Percentiles rank a stretch among this genome's conserved stretches.
Conservation (phyloP, 2,797 vertebrate genomes). For the Anolis apletophallus region DNA sequence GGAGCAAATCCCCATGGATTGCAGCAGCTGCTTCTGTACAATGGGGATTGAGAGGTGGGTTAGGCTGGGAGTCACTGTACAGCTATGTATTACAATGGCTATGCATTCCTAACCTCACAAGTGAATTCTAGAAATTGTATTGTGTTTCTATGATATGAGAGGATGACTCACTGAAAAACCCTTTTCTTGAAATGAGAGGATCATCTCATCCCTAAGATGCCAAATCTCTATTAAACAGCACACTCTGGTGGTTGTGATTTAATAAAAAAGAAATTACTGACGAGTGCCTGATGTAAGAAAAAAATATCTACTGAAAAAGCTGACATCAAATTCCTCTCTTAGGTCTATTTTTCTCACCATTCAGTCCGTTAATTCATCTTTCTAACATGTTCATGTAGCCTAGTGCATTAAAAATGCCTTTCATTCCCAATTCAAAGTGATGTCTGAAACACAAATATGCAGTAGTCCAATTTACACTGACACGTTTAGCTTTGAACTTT, state of each 20-base stretch:
- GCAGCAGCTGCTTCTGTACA: too few relatives aligned
- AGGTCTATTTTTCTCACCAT: not conserved
- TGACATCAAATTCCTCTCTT: conserved; percentile 47
- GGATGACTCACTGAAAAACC: not conserved
- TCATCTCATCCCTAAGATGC: conserved; percentile 56
- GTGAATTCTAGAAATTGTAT: too few relatives aligned
- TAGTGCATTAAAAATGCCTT: conserved; percentile 18
- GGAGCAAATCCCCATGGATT: too few relatives aligned
- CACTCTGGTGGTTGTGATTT: conserved; percentile 79
- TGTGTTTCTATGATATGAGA: not conserved
- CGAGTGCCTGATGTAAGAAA: not conserved
- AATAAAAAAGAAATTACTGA: conserved; percentile 55
- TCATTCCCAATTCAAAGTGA: conserved; percentile 45
- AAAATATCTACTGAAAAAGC: conserved; percentile 20
- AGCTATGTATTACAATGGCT: too few relatives aligned
- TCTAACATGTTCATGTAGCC: conserved; percentile 28
- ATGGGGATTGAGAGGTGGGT: too few relatives aligned
- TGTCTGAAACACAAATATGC: conserved; percentile 29
- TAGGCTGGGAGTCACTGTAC: too few relatives aligned
- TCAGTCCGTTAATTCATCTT: conserved; percentile 38
- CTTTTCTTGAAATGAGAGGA: conserved; percentile 52
- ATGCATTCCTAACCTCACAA: too few relatives aligned
- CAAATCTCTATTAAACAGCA: conserved; percentile 77
- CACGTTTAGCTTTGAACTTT: conserved; percentile 44
- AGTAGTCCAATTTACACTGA: conserved; percentile 6